These are phyloP conservation scores for Bedellia somnulentella DNA, from an alignment of 2,888 invertebrate species.

Conservation along the genomic window DNA sequence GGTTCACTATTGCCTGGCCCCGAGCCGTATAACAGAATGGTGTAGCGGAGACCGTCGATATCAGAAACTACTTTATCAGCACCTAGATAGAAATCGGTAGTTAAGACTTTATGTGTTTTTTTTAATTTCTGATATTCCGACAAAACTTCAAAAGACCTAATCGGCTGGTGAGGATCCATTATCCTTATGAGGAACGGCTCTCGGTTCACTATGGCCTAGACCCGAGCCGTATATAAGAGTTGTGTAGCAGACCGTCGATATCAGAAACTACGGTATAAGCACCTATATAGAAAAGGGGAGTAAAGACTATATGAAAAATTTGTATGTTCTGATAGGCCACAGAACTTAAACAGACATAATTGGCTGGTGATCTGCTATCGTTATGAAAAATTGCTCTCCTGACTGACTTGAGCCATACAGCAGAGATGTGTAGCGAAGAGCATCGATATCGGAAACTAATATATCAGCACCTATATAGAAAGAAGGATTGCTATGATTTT, in stretches of 20 bases:
- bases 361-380: too few species aligned
- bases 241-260: conserved; percentile 74
- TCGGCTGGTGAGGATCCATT: conserved; percentile 53
- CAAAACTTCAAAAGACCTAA: too few species aligned
- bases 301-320: too few species aligned
- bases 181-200: conserved; percentile 61
- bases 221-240: conserved; percentile 78
- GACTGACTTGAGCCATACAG: conserved; percentile 80
- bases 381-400: conserved; percentile 65
- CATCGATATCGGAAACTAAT: conserved; percentile 73
- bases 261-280: conserved; percentile 74
- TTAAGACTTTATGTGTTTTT: too few species aligned
- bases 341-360: too few species aligned
- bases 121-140: too few species aligned
- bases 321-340: too few species aligned
- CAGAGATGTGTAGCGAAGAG: conserved; percentile 73
- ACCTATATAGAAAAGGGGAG: conserved; percentile 41
- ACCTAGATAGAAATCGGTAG: conserved; percentile 51
- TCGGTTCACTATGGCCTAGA: conserved; percentile 70
- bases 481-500: too few species aligned
- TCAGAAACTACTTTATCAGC: conserved; percentile 74
- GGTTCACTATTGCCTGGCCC: conserved; percentile 75
- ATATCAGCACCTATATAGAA: conserved; percentile 67
- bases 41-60: conserved; percentile 74
- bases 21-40: conserved; percentile 75